phyloP scores from a whole-genome alignment of 2,797 vertebrate genomes.

The Neosalanx taihuensis region DNA sequence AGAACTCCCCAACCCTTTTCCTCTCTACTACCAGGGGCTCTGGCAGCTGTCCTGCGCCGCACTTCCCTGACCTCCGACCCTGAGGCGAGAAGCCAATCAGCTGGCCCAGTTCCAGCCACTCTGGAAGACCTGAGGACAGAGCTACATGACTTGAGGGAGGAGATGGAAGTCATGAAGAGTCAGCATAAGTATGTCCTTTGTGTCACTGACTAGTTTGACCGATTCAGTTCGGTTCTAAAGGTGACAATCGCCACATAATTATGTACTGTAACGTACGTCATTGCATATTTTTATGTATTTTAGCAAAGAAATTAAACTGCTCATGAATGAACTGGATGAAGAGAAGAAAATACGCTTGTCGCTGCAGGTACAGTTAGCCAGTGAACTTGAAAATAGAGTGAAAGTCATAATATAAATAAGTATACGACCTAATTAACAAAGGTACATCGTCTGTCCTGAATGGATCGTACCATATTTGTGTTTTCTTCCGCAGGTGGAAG shows the following conservation, averaged over 20 bases:
- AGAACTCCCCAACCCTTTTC: conserved; percentile 52
- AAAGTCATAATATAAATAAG: background rate
- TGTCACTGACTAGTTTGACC: background rate
- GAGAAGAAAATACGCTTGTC: conserved; percentile 95
- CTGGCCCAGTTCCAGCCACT: conserved; percentile 46
- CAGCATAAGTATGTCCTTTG: conserved; percentile 87
- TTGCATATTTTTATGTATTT: conserved; percentile 36
- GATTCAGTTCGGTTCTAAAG: too few relatives aligned
- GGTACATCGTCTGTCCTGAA: too few relatives aligned
- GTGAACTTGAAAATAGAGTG: background rate
- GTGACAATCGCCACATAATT: background rate
- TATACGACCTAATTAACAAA: too few relatives aligned
- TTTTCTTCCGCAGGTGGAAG: conserved; percentile 82
- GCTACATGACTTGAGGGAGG: conserved; percentile 83
- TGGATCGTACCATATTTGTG: background rate
- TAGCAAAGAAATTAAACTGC: conserved; percentile 94
- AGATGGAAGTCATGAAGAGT: conserved; percentile 91
- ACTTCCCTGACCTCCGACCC: conserved; percentile 51
- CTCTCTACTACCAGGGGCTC: conserved; percentile 63
- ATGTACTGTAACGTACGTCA: too few relatives aligned
- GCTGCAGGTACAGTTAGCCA: conserved; percentile 78
- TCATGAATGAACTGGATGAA: conserved; percentile 94
- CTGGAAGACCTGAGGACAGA: conserved; percentile 86
- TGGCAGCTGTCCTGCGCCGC: conserved; percentile 76
- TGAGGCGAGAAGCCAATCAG: conserved; percentile 71